A percentile compares a stretch with the other conserved stretches of the same genome.
phyloP scores from a whole-genome alignment of 2,888 invertebrate species.

The Caenorhabditis afra region DNA sequence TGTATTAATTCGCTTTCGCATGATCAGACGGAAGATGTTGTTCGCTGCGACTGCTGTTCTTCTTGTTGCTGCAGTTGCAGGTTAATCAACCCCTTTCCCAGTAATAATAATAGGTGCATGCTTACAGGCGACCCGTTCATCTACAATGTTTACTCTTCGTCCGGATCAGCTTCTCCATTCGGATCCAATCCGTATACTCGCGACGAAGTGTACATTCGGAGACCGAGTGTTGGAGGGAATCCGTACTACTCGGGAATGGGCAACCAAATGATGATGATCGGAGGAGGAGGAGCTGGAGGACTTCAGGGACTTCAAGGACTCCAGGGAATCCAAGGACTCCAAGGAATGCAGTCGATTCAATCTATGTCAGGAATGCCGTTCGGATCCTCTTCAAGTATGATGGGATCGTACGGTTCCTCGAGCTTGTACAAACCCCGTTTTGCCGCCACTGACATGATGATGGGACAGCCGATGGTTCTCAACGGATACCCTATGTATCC shows the following conservation, averaged over 20 bases:
- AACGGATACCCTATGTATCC: constrained; percentile 60
- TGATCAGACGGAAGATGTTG: constrained; percentile 12
- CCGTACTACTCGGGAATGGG: constrained; percentile 42
- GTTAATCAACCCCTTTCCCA: not conserved
- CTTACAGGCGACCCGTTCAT: constrained; percentile 47
- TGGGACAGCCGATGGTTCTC: constrained; percentile 40
- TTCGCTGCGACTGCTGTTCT: constrained; percentile 19
- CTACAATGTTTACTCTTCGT: constrained; percentile 46
- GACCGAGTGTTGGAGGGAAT: constrained; percentile 32
- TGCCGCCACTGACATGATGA: constrained; percentile 37
- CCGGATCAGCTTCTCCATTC: constrained; percentile 24
- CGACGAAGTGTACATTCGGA: constrained; percentile 50
- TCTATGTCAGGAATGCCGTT: constrained; percentile 28
- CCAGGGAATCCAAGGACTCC: constrained; percentile 3
- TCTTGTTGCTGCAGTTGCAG: constrained; percentile 17
- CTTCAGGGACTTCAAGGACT: constrained; percentile 3
- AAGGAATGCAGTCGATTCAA: constrained; percentile 15
- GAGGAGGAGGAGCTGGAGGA: constrained; percentile 21
- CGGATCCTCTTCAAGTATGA: constrained; percentile 27
- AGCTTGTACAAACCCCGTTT: constrained; percentile 50
- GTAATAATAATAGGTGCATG: not conserved
- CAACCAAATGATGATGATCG: constrained; percentile 36
- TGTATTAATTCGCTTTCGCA: constrained; percentile 35
- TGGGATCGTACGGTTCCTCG: constrained; percentile 37
- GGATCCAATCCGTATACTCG: constrained; percentile 30